Base-by-base conservation (phyloP, 2,797 vertebrate species). In the Petrocephalus schoutedeni region DNA sequence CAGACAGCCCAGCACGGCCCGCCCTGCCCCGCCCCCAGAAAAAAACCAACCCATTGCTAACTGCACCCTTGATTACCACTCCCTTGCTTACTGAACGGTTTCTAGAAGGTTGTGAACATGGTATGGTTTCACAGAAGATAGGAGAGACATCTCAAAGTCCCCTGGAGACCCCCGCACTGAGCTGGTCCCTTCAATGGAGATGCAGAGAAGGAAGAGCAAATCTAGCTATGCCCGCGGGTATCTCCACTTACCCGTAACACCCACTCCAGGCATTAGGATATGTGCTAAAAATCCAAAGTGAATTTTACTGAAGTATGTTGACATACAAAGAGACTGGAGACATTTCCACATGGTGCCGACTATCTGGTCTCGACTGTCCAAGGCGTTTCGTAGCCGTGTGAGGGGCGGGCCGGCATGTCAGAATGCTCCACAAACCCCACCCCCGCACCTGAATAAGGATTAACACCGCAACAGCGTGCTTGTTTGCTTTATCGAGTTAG, bases 401-500 rank as follows among this genome's bases (percentile, higher is more conserved):
- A n/a, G 9, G 36, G 41, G 74, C 19, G 19, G 74, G 19, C 41
- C 8, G 41, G 41, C 41, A n/a, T 77, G 71, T 41, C 16, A 45
- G 23, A n/a, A 49, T 19, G 71, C 36, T 45, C 71, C 71, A 45
- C 16, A 77, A 77, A 45, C 12, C 36, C 32, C 14, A 36, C 5
- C 36, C 36, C 71, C 16, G 4, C 16, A 45, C 36, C 67, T 45
- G 71, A 77, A 57, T 57, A 57, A 45, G 71, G 19, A 36, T 19
- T 2, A 61, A 53, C 23, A 56, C 64, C 54, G 64, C 54, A 19
- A 54, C 54, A 54, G 61, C 14, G 3, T 23, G 64, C 89, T 71
- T 4, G 77, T 86, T 6, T n/a, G 84, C 64, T 88, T 91, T 36
- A 90, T 89, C 91, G 90, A 93, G 92, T 91, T 91, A 91, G 89